These are phyloP conservation scores for Pachyramphus minor DNA, from an alignment of 2,113 vertebrate genomes.

Conservation along the genomic window DNA sequence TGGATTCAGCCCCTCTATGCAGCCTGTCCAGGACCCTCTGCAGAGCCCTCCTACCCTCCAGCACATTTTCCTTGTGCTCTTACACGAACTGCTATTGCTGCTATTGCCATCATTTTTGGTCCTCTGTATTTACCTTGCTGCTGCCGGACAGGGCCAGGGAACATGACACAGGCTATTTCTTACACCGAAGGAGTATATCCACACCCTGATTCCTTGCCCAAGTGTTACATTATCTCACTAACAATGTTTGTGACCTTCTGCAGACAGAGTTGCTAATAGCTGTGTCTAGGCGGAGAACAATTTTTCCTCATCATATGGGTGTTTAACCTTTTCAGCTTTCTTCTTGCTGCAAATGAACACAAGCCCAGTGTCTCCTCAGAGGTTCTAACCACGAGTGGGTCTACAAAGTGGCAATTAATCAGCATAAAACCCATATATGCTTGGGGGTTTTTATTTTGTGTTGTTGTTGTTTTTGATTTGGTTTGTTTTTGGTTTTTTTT, in stretches of 20 bases:
- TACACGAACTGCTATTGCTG: accelerated
- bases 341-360: not conserved
- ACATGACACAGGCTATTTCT: not conserved
- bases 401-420: not conserved
- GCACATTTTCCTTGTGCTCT: accelerated
- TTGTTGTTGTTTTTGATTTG: too few species aligned
- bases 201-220: not conserved
- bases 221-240: not conserved
- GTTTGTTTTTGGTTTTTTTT: too few species aligned
- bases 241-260: not conserved
- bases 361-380: not conserved
- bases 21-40: too few species aligned
- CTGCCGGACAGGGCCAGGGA: not conserved
- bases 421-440: accelerated
- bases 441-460: too few species aligned
- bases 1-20: too few species aligned
- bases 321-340: not conserved
- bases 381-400: not conserved
- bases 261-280: not conserved
- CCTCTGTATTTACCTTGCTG: not conserved
- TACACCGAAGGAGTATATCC: not conserved
- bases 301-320: not conserved
- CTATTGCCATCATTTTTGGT: not conserved
- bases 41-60: too few species aligned
- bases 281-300: not conserved